phyloP scores from a whole-genome alignment of 2,888 invertebrate species.

The Cyclophora punctaria region DNA sequence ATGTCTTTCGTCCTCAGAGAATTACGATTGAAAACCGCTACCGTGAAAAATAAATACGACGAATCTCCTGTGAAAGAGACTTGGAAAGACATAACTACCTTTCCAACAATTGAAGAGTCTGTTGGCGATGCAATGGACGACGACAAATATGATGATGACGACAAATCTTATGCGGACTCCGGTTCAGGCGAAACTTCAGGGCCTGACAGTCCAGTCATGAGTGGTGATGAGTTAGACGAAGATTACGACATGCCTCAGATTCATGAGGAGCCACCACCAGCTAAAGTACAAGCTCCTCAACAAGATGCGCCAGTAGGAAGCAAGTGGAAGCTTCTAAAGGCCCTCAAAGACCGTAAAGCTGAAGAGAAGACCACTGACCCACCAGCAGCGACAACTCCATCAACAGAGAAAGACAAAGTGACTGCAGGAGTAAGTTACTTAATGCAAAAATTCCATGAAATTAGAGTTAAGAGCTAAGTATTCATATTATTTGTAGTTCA shows the following conservation, averaged over 20 bases:
- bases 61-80: slow-evolving; percentile 50
- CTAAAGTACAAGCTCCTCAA: slow-evolving; percentile 48
- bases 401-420: slow-evolving; percentile 78
- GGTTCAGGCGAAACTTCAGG: slow-evolving; percentile 90
- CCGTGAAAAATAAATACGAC: slow-evolving; percentile 57
- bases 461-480: slow-evolving; percentile 77
- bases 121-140: slow-evolving; percentile 42
- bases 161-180: slow-evolving; percentile 75
- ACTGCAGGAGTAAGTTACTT: slow-evolving; percentile 81
- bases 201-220: slow-evolving; percentile 87
- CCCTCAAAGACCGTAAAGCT: slow-evolving; percentile 90
- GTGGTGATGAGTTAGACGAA: slow-evolving; percentile 82
- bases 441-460: slow-evolving; percentile 79
- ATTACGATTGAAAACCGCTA: slow-evolving; percentile 80
- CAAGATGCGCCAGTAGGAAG: slow-evolving; percentile 81
- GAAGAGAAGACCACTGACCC: slow-evolving; percentile 87
- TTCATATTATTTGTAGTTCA: slow-evolving; percentile 10
- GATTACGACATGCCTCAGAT: slow-evolving; percentile 75
- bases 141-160: slow-evolving; percentile 45
- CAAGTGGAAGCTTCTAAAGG: slow-evolving; percentile 93
- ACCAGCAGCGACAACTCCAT: slow-evolving; percentile 76
- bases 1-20: slow-evolving; percentile 88
- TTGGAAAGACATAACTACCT: slow-evolving; percentile 67
- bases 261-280: slow-evolving; percentile 39
- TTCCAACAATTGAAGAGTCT: slow-evolving; percentile 66